Base-by-base conservation (phyloP, 2,113 vertebrate genomes). In the Malurus melanocephalus region DNA sequence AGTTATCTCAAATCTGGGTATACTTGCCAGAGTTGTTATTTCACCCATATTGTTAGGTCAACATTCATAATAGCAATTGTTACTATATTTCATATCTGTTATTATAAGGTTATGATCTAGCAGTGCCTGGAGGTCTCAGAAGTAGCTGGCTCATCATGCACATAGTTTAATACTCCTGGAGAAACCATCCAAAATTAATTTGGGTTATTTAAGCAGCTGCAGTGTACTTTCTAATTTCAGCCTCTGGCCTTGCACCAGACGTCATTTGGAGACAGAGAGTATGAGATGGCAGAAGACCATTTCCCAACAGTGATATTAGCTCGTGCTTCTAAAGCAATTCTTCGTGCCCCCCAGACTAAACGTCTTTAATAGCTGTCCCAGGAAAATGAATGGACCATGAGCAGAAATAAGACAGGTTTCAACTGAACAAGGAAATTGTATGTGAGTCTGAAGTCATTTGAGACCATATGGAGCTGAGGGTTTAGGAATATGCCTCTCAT, bases 401-500 rank as follows among this genome's bases (percentile, higher is more conserved):
- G 87, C 60, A 94, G 68, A 93, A 95, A 73, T 88, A 90, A 94
- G 78, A 96, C 90, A 85, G 68, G 48, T 80, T 95, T 96, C 89
- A 89, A 88, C 69, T 51, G 86, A 95, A 87, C 38, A 87, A 94
- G 92, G 87, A 96, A 94, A 97, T 87, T 65, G 8, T 88, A 65
- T 73, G 60, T 62, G 74, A 83, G 48, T 79, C 71, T 76, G 82
- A 96, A 88, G 88, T 81, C 92, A 92, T 95, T 71, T 93, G 84
- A 95, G 88, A 89, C 69, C 52, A 75, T 80, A 88, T 93, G 75
- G 85, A 96, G 22, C 35, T 26, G 68, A 62, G 53, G 17, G 15
- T 45, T 79, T 80, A 90, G 53, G 87, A 96, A 91, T 88, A 85
- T 38, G 74, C 90, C 83, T 94, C 80, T 79, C 88, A 88, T 80